Evolutionary conservation across 2,888 invertebrate species (phyloP), one percentile per base, ranked within the genome.

Genomic region (Lasioglossum pauxillum): DNA sequence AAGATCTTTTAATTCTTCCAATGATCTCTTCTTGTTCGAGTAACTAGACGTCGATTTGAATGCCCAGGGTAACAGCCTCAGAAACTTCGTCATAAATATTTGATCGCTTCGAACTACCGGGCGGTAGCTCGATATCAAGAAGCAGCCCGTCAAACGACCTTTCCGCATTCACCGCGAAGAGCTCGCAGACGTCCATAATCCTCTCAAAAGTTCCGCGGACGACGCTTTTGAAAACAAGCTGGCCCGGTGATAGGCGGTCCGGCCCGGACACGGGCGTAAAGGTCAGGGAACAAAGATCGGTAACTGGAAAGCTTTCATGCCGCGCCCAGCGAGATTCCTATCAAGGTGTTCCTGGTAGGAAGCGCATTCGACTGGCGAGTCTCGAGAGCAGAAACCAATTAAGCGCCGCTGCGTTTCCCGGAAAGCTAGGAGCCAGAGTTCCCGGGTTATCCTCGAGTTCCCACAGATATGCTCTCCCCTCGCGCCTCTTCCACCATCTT

Each of bases 341-440:
- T 87, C 87, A 27, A 81, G 75, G 76, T 84, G 79, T 86, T 87
- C 76, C 79, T 72, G 67, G 75, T 82, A 80, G 77, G 76, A 77
- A 88, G 74, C 88, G 80, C 76, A 74, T 88, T 85, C 79, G 79
- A 85, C 76, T 80, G 76, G 79, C 84, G 77, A 87, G 76, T 53
- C 88, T 72, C 64, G 82, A 84, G 84, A 87, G 86, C 79, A 81
- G 90, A 90, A 90, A 90, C 85, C 89, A 90, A 90, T 90, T 90
- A 90, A 87, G 85, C 86, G 86, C 69, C 73, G 31, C 74, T 80
- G 81, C 86, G 74, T 90, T 90, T 86, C 89, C 90, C 85, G 88
- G 86, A 85, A 90, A 88, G 82, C 80, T 78, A 73, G 83, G 75
- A 86, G 88, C 82, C 80, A 73, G 83, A 75, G 78, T 86, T 83